These are phyloP conservation scores for Plectropomus leopardus DNA, from an alignment of 2,113 vertebrate species.

Conservation along the genomic window DNA sequence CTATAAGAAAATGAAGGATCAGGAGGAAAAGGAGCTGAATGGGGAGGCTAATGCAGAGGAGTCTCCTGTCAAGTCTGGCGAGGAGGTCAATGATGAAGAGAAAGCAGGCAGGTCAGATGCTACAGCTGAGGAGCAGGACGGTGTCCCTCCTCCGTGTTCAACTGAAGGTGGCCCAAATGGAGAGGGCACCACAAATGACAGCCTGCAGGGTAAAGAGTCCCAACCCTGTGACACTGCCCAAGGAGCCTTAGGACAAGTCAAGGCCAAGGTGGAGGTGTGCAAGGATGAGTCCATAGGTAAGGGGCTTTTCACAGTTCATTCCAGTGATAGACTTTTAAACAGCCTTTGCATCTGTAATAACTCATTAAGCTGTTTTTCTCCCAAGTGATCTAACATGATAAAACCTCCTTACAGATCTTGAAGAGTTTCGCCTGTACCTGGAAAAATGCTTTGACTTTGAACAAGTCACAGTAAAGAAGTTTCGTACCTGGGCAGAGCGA, in stretches of 20 bases:
- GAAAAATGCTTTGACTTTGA: constrained; percentile 98
- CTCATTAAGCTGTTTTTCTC: not conserved
- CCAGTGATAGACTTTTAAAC: not conserved
- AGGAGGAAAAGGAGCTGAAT: constrained; percentile 92
- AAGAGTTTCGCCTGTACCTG: constrained; percentile 93
- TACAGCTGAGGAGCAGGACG: constrained; percentile 78
- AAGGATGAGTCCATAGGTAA: constrained; percentile 98
- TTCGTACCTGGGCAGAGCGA: constrained; percentile 97
- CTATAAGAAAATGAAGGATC: constrained; percentile 98
- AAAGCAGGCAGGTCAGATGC: constrained; percentile 86
- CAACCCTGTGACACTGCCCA: constrained; percentile 87
- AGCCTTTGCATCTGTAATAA: not conserved
- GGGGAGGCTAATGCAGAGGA: constrained; percentile 86
- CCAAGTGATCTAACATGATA: not conserved
- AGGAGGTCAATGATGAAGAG: constrained; percentile 82
- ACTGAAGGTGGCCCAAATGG: constrained; percentile 57
- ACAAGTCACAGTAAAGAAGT: constrained; percentile 98
- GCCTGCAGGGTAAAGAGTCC: constrained; percentile 80
- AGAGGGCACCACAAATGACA: constrained; percentile 10
- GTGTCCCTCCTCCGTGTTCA: constrained; percentile 40
- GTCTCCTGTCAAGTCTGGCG: constrained; percentile 83
- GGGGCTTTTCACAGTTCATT: constrained; percentile 20
- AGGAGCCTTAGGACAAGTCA: constrained; percentile 96
- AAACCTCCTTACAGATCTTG: constrained; percentile 85
- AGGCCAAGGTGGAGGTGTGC: constrained; percentile 99